A percentile compares a stretch with the other conserved stretches of the same genome.
Conservation (phyloP, 2,888 invertebrate genomes). For the Rapana venosa region DNA sequence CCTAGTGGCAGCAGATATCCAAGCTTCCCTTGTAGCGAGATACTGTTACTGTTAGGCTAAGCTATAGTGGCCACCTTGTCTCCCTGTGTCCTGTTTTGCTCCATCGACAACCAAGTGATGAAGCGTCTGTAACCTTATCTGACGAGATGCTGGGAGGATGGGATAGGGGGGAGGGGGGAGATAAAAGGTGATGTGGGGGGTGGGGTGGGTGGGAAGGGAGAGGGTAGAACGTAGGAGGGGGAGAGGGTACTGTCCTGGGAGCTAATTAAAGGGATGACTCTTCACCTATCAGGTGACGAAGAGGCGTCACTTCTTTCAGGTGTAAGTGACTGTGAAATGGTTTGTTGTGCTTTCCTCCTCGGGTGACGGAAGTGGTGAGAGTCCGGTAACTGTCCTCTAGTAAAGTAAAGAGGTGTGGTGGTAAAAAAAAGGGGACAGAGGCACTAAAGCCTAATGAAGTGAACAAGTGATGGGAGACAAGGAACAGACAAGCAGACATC, state of each 20-base stretch:
- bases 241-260: background rate
- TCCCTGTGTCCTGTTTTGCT: no score
- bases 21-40: no score
- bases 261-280: background rate
- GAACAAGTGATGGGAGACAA: background rate
- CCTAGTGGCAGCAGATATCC: no score
- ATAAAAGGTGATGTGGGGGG: background rate
- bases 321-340: slow-evolving; percentile 12
- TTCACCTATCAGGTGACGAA: background rate
- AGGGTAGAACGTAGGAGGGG: background rate
- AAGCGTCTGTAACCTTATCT: no score
- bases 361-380: background rate
- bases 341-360: background rate
- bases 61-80: no score
- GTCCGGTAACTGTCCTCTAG: background rate
- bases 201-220: background rate
- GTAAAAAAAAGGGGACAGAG: no score
- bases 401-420: background rate
- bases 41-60: no score
- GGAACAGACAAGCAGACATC: no score
- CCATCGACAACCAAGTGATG: no score
- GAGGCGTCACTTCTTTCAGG: background rate
- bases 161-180: background rate
- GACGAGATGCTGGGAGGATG: no score
- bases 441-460: background rate